Conservation (phyloP, 2,797 vertebrate genomes). For the Cryptoblepharus egeriae region DNA sequence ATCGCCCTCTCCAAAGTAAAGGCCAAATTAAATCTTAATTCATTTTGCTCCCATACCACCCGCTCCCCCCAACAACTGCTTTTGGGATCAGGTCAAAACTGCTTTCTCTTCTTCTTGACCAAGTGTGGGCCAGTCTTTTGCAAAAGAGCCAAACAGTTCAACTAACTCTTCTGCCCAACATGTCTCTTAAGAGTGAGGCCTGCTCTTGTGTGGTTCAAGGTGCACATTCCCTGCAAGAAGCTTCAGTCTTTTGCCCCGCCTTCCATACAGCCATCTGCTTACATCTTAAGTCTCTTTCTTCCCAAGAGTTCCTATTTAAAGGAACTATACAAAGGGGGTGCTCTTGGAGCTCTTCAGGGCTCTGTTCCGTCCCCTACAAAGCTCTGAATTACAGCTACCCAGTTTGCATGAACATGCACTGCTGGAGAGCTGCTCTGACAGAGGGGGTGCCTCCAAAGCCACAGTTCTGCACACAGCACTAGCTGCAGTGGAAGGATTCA, state of each 20-base stretch:
- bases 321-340: no score
- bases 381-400: no score
- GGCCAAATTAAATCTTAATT: neutral
- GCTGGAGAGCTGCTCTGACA: neutral
- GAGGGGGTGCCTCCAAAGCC: neutral
- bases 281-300: no score
- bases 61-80: neutral
- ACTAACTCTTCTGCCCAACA: neutral
- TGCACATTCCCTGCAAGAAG: no score
- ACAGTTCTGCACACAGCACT: neutral
- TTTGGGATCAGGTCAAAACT: neutral
- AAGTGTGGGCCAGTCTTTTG: neutral
- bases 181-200: neutral
- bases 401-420: no score
- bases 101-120: neutral
- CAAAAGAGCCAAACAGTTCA: neutral
- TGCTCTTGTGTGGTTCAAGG: no score
- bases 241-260: no score
- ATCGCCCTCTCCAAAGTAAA: no score
- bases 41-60: neutral
- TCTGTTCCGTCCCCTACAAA: no score
- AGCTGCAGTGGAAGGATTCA: neutral
- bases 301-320: no score
- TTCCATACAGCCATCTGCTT: no score
- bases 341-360: no score